These are phyloP conservation scores for Standfussiana lucernea DNA, from an alignment of 2,888 invertebrate genomes.

Conservation along the genomic window DNA sequence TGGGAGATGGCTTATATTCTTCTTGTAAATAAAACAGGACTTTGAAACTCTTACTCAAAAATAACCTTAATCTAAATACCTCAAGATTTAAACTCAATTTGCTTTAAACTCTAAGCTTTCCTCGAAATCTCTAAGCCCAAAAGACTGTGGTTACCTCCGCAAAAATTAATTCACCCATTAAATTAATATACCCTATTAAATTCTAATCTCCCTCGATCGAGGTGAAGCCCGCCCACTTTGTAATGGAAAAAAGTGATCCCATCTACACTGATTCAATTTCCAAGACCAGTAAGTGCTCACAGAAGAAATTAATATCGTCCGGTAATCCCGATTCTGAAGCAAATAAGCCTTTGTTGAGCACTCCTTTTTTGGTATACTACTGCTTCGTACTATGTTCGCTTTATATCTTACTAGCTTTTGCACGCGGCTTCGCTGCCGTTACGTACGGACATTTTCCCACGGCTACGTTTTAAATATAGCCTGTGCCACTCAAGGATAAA, in stretches of 20 bases:
- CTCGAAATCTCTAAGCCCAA: conserved; percentile 40
- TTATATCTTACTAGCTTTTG: background rate
- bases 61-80: conserved; percentile 7
- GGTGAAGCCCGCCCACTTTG: conserved; percentile 71
- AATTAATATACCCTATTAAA: conserved; percentile 78
- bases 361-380: conserved; percentile 33
- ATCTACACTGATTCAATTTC: conserved; percentile 78
- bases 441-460: too few relatives aligned
- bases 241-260: conserved; percentile 79
- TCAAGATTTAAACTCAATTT: conserved; percentile 19
- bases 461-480: too few relatives aligned
- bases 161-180: conserved; percentile 77
- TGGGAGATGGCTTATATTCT: background rate
- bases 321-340: conserved; percentile 65
- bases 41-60: background rate
- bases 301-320: conserved; percentile 74
- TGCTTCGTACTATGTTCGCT: background rate
- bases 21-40: background rate
- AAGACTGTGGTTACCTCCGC: conserved; percentile 59
- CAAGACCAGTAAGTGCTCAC: conserved; percentile 72
- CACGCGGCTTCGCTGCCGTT: too few relatives aligned
- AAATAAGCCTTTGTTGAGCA: conserved; percentile 53
- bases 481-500: too few relatives aligned
- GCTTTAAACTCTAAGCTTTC: conserved; percentile 44
- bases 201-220: conserved; percentile 71